These are phyloP conservation scores for Meandrusa payeni DNA, from an alignment of 2,888 invertebrate genomes.

Conservation along the genomic window DNA sequence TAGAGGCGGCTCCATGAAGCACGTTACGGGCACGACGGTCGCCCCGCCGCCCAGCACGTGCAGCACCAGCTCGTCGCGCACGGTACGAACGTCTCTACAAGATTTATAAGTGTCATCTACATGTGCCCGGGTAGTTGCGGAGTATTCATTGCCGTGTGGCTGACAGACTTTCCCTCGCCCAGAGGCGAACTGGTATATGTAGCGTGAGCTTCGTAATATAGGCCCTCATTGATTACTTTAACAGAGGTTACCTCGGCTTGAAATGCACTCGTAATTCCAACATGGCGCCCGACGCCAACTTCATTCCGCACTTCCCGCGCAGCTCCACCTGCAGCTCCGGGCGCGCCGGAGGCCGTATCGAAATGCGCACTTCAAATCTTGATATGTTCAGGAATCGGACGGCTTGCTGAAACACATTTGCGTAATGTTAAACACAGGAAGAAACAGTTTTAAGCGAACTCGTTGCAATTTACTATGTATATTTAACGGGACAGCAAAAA, in stretches of 20 bases:
- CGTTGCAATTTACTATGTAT: no score
- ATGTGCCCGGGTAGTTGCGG: no score
- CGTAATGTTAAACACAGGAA: no score
- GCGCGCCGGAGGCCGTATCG: constrained; percentile 49
- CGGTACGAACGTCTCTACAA: constrained; percentile 35
- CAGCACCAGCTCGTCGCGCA: constrained; percentile 43
- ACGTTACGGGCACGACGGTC: constrained; percentile 44
- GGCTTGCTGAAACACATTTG: constrained; percentile 39
- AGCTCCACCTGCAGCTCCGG: constrained; percentile 45
- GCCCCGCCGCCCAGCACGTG: constrained; percentile 40
- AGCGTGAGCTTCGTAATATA: no score
- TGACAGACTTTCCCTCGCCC: no score
- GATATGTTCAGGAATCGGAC: constrained; percentile 56
- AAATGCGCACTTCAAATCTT: constrained; percentile 47
- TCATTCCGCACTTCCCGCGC: constrained; percentile 33
- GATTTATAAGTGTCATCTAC: no score
- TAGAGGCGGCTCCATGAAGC: constrained; percentile 58
- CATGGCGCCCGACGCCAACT: constrained; percentile 52
- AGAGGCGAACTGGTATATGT: no score
- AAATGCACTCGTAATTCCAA: constrained; percentile 47
- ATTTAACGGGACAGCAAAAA: no score
- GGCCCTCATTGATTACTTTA: no score
- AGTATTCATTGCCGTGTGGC: no score
- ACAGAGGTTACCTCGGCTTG: constrained; percentile 36
- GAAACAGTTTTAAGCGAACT: no score